A percentile compares a stretch with the other conserved stretches of the same genome.
Conservation (phyloP, 2,888 invertebrate species). For the Synergus laeviventris region DNA sequence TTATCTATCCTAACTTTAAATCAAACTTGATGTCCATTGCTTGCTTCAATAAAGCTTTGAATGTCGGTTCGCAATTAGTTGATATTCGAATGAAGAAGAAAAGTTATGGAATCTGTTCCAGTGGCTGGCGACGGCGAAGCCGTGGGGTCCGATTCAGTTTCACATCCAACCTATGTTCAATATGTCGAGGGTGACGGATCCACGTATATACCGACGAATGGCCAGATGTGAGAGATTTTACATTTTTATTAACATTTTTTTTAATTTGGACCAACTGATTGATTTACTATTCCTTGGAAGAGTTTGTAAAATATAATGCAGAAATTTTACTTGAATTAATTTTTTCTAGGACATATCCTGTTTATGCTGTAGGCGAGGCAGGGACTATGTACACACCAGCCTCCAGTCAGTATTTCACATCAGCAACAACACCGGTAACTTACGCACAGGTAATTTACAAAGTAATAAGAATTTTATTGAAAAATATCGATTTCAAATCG, state of each 20-base stretch:
- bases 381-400: conserved; percentile 81
- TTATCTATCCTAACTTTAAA: neutral
- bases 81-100: conserved; percentile 19
- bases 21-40: neutral
- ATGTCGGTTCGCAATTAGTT: neutral
- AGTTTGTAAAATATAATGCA: neutral
- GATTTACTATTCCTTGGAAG: conserved; percentile 27
- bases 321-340: neutral
- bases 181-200: conserved; percentile 81
- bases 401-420: conserved; percentile 85
- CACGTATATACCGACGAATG: conserved; percentile 81
- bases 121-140: conserved; percentile 77
- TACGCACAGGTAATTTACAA: conserved; percentile 79
- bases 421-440: conserved; percentile 80
- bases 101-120: conserved; percentile 60
- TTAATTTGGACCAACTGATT: neutral
- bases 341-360: conserved; percentile 83
- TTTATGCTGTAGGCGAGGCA: conserved; percentile 85
- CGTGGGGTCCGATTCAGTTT: conserved; percentile 78
- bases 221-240: conserved; percentile 79
- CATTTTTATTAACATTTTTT: conserved; percentile 23
- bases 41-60: neutral
- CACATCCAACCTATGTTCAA: conserved; percentile 80
- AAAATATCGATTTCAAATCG: neutral
- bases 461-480: neutral